A percentile compares a stretch with the other conserved stretches of the same genome.
phyloP scores from a whole-genome alignment of 2,888 invertebrate genomes.

The Cylindroiulus punctatus region DNA sequence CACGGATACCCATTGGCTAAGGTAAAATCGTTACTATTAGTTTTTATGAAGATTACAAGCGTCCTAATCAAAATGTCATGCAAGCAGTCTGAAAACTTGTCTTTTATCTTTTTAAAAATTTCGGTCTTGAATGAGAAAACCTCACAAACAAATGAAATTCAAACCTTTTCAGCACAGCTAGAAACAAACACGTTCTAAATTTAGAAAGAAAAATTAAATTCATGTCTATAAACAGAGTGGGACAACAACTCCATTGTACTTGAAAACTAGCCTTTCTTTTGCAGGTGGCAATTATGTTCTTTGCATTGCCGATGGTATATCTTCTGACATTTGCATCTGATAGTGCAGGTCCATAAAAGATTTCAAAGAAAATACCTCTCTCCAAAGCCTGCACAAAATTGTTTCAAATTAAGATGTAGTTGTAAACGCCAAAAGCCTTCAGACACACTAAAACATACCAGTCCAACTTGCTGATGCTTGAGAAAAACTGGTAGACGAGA shows the following conservation, averaged over 20 bases:
- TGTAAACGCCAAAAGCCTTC: too few species aligned
- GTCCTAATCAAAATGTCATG: too few species aligned
- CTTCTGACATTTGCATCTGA: not conserved
- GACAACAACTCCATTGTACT: too few species aligned
- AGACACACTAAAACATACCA: not conserved
- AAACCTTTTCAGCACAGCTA: constrained; percentile 40
- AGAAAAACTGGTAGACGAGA: not conserved
- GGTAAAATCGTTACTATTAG: not conserved
- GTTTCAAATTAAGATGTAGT: not conserved
- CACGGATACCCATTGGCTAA: constrained; percentile 46
- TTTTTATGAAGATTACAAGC: constrained; percentile 14
- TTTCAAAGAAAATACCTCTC: constrained; percentile 50
- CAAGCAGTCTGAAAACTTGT: too few species aligned
- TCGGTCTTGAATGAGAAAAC: too few species aligned
- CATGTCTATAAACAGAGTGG: too few species aligned
- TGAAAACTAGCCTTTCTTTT: too few species aligned
- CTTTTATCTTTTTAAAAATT: too few species aligned
- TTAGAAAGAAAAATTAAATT: not conserved
- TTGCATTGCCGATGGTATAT: not conserved
- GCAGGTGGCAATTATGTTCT: too few species aligned
- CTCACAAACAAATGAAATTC: not conserved
- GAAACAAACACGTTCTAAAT: constrained; percentile 54
- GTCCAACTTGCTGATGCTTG: not conserved
- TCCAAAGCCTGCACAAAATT: not conserved
- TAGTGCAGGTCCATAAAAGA: constrained; percentile 35